These are phyloP conservation scores for Drosophila athabasca DNA, from an alignment of 1,140 invertebrate species.

Conservation along the genomic window DNA sequence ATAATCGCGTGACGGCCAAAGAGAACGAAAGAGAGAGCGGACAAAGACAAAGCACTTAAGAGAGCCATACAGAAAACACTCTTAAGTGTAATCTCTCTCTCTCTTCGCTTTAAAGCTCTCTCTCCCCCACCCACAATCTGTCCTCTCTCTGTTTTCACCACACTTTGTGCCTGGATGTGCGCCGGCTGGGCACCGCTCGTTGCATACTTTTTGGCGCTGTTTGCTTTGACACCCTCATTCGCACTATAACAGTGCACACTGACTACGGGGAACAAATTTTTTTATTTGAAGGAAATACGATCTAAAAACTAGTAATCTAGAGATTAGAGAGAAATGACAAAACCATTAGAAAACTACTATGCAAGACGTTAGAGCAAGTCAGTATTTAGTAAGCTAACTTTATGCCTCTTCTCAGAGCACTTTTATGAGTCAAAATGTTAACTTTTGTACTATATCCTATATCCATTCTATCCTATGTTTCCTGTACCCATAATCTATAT, in stretches of 20 bases:
- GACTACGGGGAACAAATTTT: neutral
- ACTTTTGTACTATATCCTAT: too few relatives aligned
- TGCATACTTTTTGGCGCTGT: conserved; percentile 72
- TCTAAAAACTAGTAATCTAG: too few relatives aligned
- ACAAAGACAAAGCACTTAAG: conserved; percentile 16
- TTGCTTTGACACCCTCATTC: conserved; percentile 50
- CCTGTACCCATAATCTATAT: too few relatives aligned
- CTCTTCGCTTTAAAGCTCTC: conserved; percentile 1
- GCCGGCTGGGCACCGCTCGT: conserved; percentile 53
- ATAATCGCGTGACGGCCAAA: conserved; percentile 47
- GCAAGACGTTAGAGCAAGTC: too few relatives aligned
- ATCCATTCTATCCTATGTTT: too few relatives aligned
- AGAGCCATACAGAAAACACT: too few relatives aligned
- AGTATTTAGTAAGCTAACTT: too few relatives aligned
- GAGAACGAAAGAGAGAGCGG: conserved; percentile 27
- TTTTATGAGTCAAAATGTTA: too few relatives aligned
- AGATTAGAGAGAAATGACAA: too few relatives aligned
- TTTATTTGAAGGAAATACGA: neutral
- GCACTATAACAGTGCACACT: conserved; percentile 46
- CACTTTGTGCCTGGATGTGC: conserved; percentile 54
- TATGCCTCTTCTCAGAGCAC: neutral
- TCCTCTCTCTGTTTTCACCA: conserved; percentile 57
- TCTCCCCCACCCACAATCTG: neutral
- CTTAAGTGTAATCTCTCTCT: neutral
- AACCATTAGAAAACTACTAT: neutral